phyloP scores from a whole-genome alignment of 2,888 invertebrate species.

The Aporophyla lueneburgensis region DNA sequence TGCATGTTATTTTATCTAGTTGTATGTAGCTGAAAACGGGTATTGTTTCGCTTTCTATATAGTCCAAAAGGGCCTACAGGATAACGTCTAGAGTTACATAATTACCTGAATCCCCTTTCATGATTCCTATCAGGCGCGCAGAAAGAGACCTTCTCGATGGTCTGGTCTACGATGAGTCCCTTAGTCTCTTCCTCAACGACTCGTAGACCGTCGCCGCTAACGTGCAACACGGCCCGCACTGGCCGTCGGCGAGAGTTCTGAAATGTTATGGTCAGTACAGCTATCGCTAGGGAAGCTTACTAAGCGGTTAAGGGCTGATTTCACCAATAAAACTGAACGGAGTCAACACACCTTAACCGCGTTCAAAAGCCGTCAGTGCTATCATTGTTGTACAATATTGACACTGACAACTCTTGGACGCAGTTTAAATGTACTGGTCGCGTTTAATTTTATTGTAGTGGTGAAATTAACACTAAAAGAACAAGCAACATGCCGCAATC shows the following conservation, averaged over 20 bases:
- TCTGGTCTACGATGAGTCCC: conserved; percentile 99
- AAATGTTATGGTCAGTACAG: conserved; percentile 68
- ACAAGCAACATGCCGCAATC: conserved; percentile 51
- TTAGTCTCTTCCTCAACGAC: conserved; percentile 99
- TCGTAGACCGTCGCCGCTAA: conserved; percentile 98
- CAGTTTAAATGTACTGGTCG: background rate
- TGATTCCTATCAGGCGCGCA: conserved; percentile 99
- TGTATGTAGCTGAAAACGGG: background rate
- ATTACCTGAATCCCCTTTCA: conserved; percentile 96
- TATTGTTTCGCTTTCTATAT: background rate
- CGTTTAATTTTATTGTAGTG: background rate
- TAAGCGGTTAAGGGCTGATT: conserved; percentile 4
- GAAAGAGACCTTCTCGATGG: conserved; percentile 99
- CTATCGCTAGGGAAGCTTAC: conserved; percentile 28
- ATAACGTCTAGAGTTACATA: background rate
- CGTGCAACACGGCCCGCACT: conserved; percentile 96
- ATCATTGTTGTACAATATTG: background rate
- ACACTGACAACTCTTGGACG: background rate
- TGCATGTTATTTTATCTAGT: background rate
- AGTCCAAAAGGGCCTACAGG: background rate
- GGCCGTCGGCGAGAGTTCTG: conserved; percentile 97
- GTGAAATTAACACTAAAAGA: background rate
- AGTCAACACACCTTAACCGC: background rate
- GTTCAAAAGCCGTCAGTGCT: background rate
- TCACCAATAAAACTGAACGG: background rate